These are phyloP conservation scores for Caradrina kadenii DNA, from an alignment of 2,888 invertebrate genomes.

Conservation along the genomic window DNA sequence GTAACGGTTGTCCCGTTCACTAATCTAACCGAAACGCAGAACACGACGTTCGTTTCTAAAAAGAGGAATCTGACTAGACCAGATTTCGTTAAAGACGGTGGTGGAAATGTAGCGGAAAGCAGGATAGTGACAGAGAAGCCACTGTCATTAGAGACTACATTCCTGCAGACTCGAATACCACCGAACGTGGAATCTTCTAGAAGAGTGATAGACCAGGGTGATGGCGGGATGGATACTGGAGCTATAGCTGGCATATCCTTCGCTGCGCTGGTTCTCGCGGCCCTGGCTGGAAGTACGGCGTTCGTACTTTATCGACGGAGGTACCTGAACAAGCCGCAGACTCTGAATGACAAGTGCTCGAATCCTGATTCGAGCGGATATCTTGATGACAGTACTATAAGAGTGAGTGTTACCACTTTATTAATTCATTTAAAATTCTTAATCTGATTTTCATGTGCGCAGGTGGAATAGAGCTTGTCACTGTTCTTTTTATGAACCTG, in stretches of 20 bases:
- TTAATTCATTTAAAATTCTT: too few relatives aligned
- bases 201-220: conserved; percentile 79
- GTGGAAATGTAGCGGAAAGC: conserved; percentile 78
- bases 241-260: conserved; percentile 93
- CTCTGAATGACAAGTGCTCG: conserved; percentile 95
- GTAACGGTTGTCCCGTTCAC: conserved; percentile 65
- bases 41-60: conserved; percentile 76
- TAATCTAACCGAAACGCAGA: conserved; percentile 78
- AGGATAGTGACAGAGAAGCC: conserved; percentile 87
- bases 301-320: conserved; percentile 93
- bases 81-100: conserved; percentile 81
- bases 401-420: conserved; percentile 90
- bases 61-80: conserved; percentile 81
- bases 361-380: conserved; percentile 97
- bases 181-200: conserved; percentile 84
- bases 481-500: too few relatives aligned
- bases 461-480: too few relatives aligned
- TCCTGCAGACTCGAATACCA: conserved; percentile 83
- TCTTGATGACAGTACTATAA: conserved; percentile 96
- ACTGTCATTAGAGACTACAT: conserved; percentile 84
- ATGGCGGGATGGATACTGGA: conserved; percentile 89
- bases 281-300: conserved; percentile 92
- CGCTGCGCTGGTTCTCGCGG: conserved; percentile 92
- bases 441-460: too few relatives aligned
- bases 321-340: conserved; percentile 95